Conservation (phyloP, 1,140 invertebrate genomes). For the Phenacoccus solenopsis region DNA sequence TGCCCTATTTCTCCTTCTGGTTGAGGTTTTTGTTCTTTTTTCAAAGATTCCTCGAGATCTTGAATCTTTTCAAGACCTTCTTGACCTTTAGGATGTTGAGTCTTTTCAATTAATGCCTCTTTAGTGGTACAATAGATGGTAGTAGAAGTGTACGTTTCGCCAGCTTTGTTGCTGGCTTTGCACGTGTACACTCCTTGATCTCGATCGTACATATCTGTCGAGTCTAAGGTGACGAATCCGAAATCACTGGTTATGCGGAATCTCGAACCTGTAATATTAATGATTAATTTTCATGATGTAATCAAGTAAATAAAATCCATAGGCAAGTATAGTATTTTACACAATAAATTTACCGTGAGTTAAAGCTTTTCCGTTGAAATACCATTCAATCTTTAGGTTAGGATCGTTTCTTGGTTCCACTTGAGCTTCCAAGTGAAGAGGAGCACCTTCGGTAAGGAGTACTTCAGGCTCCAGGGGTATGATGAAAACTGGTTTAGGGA, state of each 20-base stretch:
- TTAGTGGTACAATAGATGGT: slow-evolving; percentile 73
- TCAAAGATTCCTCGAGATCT: slow-evolving; percentile 73
- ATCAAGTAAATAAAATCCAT: too few species aligned
- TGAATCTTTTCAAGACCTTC: slow-evolving; percentile 82
- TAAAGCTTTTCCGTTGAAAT: slow-evolving; percentile 77
- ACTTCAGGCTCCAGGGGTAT: slow-evolving; percentile 68
- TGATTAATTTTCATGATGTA: not conserved
- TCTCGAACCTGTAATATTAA: slow-evolving; percentile 39
- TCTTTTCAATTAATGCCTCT: slow-evolving; percentile 68
- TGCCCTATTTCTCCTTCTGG: slow-evolving; percentile 61
- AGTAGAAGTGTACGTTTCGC: slow-evolving; percentile 83
- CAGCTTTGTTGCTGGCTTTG: slow-evolving; percentile 70
- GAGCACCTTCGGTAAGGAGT: slow-evolving; percentile 75
- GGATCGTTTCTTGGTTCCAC: slow-evolving; percentile 95
- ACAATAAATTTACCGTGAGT: slow-evolving; percentile 49
- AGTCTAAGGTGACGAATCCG: slow-evolving; percentile 79
- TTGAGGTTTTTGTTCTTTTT: slow-evolving; percentile 49
- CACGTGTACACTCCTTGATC: slow-evolving; percentile 92
- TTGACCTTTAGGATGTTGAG: slow-evolving; percentile 85
- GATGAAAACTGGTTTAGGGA: slow-evolving; percentile 76
- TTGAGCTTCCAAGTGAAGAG: slow-evolving; percentile 81
- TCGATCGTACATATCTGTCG: slow-evolving; percentile 77
- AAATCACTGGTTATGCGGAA: slow-evolving; percentile 84
- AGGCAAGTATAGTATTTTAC: too few species aligned
- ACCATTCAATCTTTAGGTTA: slow-evolving; percentile 86